Percentiles rank a stretch among this genome's conserved stretches.
Conservation (phyloP, 2,113 vertebrate genomes). For the Gobius niger region DNA sequence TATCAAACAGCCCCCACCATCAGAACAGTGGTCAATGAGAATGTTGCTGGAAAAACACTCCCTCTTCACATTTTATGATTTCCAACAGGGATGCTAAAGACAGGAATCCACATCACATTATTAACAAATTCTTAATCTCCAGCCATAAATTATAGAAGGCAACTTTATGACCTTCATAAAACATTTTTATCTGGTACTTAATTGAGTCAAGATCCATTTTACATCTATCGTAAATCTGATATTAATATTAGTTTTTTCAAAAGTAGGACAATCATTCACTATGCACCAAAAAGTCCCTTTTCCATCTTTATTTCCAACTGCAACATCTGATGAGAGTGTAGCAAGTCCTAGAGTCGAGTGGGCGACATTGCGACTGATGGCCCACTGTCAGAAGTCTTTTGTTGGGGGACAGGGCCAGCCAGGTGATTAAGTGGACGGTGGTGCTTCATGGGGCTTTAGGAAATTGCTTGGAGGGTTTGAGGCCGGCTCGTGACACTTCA, state of each 20-base stretch:
- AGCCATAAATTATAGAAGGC: neutral
- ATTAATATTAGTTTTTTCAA: neutral
- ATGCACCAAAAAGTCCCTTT: neutral
- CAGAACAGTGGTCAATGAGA: too few species aligned
- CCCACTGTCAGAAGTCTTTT: conserved; percentile 6
- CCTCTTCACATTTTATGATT: too few species aligned
- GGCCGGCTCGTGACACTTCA: conserved; percentile 32
- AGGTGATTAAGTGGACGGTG: conserved; percentile 38
- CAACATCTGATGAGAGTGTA: neutral
- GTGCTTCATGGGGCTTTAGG: conserved; percentile 9
- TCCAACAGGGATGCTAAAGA: neutral
- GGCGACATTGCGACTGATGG: neutral
- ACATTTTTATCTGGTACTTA: conserved; percentile 12
- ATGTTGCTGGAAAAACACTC: too few species aligned
- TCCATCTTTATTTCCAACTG: conserved; percentile 11
- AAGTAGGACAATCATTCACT: neutral
- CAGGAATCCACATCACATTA: neutral
- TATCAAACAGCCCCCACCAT: too few species aligned
- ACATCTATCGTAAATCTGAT: neutral
- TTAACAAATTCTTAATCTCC: neutral
- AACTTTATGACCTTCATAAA: conserved; percentile 6
- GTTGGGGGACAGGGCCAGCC: conserved; percentile 9
- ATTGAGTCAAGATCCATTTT: conserved; percentile 8
- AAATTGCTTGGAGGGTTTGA: conserved; percentile 28
- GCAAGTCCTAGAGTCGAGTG: neutral